A percentile compares a stretch with the other conserved stretches of the same genome.
phyloP scores from a whole-genome alignment of 2,888 invertebrate species.

The Marasmarcha lunaedactyla region DNA sequence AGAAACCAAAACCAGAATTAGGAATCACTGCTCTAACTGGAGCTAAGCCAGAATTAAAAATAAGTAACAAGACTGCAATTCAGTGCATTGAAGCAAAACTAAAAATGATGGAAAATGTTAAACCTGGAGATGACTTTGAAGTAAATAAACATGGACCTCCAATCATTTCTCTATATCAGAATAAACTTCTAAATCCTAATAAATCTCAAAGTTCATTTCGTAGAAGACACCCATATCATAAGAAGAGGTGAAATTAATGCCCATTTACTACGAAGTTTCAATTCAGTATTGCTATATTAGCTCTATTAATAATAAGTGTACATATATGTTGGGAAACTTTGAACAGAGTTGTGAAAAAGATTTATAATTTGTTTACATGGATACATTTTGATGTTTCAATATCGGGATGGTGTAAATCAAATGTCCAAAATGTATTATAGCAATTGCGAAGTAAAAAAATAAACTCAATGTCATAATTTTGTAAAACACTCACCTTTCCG shows the following conservation, averaged over 20 bases:
- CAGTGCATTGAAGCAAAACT: conserved; percentile 91
- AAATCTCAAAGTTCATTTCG: conserved; percentile 45
- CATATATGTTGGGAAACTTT: too few relatives aligned
- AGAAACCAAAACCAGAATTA: conserved; percentile 80
- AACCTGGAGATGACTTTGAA: conserved; percentile 78
- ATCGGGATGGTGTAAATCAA: too few relatives aligned
- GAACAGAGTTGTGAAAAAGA: too few relatives aligned
- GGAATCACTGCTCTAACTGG: conserved; percentile 84
- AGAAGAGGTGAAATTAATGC: conserved; percentile 50
- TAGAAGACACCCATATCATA: conserved; percentile 59
- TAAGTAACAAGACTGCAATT: conserved; percentile 84
- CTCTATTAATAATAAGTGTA: too few relatives aligned
- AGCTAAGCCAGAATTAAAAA: conserved; percentile 69
- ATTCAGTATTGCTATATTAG: too few relatives aligned
- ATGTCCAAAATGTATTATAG: too few relatives aligned
- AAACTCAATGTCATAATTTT: too few relatives aligned
- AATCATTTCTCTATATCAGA: conserved; percentile 77
- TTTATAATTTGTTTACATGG: too few relatives aligned
- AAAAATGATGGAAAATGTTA: conserved; percentile 80
- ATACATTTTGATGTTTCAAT: too few relatives aligned
- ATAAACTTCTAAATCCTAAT: conserved; percentile 32
- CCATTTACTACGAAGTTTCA: too few relatives aligned
- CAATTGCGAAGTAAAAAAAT: too few relatives aligned
- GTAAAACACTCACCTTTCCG: too few relatives aligned
- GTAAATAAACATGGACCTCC: conserved; percentile 79